Evolutionary conservation across 2,888 invertebrate genomes (phyloP).

Genomic region (Melanostoma mellinum): DNA sequence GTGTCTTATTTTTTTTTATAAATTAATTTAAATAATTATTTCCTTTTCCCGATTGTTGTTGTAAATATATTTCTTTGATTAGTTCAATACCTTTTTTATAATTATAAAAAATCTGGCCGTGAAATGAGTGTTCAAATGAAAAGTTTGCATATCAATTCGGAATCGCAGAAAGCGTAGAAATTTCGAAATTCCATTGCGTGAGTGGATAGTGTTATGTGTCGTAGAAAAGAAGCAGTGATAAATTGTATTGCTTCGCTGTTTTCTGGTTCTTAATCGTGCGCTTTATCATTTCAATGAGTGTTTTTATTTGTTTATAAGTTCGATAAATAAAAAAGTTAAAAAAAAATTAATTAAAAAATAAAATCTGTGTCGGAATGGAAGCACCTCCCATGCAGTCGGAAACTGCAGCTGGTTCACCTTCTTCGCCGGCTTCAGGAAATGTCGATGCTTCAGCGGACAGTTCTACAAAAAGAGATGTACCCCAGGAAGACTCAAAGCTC

Average conservation of each 20-base stretch:
- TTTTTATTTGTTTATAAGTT: neutral
- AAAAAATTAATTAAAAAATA: neutral
- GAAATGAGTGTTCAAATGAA: slow-evolving; percentile 36
- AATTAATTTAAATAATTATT: slow-evolving; percentile 28
- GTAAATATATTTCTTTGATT: neutral
- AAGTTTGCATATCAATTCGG: slow-evolving; percentile 51
- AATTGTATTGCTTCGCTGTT: neutral
- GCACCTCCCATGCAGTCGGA: slow-evolving; percentile 27
- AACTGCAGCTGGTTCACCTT: slow-evolving; percentile 33
- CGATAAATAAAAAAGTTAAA: neutral
- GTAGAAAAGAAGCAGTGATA: slow-evolving; percentile 14
- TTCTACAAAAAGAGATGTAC: slow-evolving; percentile 26
- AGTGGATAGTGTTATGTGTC: slow-evolving; percentile 16
- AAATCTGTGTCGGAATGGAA: slow-evolving; percentile 37
- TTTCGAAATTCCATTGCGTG: slow-evolving; percentile 49
- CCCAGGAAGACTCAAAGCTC: slow-evolving; percentile 59
- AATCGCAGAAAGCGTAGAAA: slow-evolving; percentile 25
- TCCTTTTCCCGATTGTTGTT: neutral
- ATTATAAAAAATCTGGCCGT: neutral
- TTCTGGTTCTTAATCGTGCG: neutral
- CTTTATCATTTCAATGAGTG: neutral
- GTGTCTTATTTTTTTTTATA: slow-evolving; percentile 19
- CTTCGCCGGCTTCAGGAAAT: slow-evolving; percentile 47
- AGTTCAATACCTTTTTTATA: too few relatives aligned
- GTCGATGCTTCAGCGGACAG: slow-evolving; percentile 46